Base-by-base conservation (phyloP, 1,140 invertebrate genomes). In the Gryon sp. region DNA sequence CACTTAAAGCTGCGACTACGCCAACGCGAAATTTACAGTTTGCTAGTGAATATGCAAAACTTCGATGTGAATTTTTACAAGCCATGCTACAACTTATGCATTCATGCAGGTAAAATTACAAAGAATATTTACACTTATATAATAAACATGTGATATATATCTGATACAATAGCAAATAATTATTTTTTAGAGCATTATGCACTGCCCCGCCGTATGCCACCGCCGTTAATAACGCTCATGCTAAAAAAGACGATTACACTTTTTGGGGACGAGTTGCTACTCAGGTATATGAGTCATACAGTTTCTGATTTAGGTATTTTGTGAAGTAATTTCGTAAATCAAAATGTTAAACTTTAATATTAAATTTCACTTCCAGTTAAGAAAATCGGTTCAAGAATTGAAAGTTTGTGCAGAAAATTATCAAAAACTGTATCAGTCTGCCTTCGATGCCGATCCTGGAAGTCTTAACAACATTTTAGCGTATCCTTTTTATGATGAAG, bases 141-240 rank as follows among this genome's bases (percentile, higher is more conserved):
- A 41, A 8, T 28, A n/a, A n/a, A n/a, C n/a, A n/a, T n/a, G n/a
- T n/a, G n/a, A n/a, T n/a, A n/a, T n/a, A n/a, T n/a, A n/a, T n/a
- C n/a, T n/a, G n/a, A n/a, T n/a, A n/a, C n/a, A n/a, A n/a, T n/a
- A n/a, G n/a, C n/a, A n/a, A n/a, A n/a, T 70, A 12, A 40, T 18
- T 9, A 20, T 48, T 4, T 57, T 77, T 46, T 46, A 86, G 93
- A 81, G 94, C 95, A 30, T 90, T 98, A 18, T 95, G 95, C 78
- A 96, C 96, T 57, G 95, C 96, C 41, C 97, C 97, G 15, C 96
- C 97, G 19, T 96, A 97, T 1, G 97, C 97, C 1, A 97, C 98
- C 66, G 96, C 96, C 0, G 91, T 93, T 0, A 93, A 95, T 6
- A 91, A 96, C 38, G 95, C 95, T 0, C 89, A 93, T 52, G 92